These are phyloP conservation scores for Caenorhabditis tropicalis DNA, from an alignment of 1,140 invertebrate species.

Conservation along the genomic window DNA sequence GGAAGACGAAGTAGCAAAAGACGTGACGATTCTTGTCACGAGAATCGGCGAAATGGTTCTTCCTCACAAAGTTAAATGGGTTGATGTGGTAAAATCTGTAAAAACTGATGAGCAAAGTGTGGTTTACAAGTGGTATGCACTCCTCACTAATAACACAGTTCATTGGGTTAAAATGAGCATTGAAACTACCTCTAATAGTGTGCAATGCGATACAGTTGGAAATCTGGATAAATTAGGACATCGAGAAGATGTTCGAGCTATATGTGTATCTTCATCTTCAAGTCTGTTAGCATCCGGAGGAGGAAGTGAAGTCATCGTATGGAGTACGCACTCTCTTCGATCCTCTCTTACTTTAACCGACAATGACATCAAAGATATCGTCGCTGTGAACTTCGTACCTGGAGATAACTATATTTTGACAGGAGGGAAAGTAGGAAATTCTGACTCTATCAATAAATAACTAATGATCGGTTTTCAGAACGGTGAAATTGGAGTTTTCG, in stretches of 20 bases:
- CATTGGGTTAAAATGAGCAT: conserved; percentile 61
- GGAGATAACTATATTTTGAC: conserved; percentile 89
- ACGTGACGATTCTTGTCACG: conserved; percentile 65
- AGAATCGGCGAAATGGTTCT: conserved; percentile 63
- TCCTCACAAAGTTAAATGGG: conserved; percentile 65
- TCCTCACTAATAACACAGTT: conserved; percentile 72
- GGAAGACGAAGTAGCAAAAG: conserved; percentile 61
- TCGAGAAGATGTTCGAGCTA: conserved; percentile 83
- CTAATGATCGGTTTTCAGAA: conserved; percentile 74
- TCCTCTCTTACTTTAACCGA: conserved; percentile 60
- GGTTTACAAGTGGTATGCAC: conserved; percentile 31
- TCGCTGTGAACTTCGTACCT: conserved; percentile 83
- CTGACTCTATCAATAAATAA: background rate
- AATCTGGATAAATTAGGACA: conserved; percentile 79
- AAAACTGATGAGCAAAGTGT: background rate
- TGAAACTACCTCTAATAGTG: conserved; percentile 57
- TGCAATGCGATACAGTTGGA: conserved; percentile 53
- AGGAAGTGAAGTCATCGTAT: conserved; percentile 51
- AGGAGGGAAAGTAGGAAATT: conserved; percentile 79
- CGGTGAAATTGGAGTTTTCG: conserved; percentile 79
- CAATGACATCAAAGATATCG: conserved; percentile 62
- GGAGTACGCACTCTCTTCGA: conserved; percentile 51
- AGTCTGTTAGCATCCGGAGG: conserved; percentile 71
- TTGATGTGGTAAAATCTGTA: conserved; percentile 61
- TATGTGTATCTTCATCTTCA: conserved; percentile 87